Percentiles rank a stretch among this genome's conserved stretches.
Evolutionary conservation across 2,113 vertebrate genomes (phyloP).

Genomic region (Vireo altiloquus): DNA sequence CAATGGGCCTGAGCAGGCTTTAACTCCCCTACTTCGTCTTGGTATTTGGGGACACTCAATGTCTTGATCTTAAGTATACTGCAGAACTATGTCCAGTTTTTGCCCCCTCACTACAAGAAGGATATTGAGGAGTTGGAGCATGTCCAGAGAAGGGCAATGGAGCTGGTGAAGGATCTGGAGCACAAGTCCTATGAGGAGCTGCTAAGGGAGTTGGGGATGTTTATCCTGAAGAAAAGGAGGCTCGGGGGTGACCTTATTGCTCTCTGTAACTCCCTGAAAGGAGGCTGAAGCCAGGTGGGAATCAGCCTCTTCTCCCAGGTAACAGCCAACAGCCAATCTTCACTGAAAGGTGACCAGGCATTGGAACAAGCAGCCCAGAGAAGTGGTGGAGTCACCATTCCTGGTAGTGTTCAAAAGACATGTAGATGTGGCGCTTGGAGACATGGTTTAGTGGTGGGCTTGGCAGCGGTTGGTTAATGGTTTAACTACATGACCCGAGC

Average conservation of each 20-base stretch:
- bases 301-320: not conserved
- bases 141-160: not conserved
- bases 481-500: not conserved
- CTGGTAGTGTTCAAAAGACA: not conserved
- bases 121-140: not conserved
- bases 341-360: not conserved
- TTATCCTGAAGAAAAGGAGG: not conserved
- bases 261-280: not conserved
- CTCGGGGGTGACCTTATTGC: accelerated
- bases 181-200: not conserved
- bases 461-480: not conserved
- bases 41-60: not conserved
- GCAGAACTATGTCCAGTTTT: not conserved
- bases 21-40: not conserved
- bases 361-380: not conserved
- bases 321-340: not conserved
- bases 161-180: not conserved
- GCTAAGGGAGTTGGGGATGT: not conserved
- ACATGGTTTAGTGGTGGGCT: not conserved
- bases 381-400: not conserved
- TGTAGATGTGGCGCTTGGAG: not conserved
- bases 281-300: not conserved
- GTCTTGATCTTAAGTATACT: not conserved
- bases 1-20: not conserved
- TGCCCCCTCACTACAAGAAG: not conserved